Conservation (phyloP, 92 coral and sea anemone species). For the Phenganax marumi region DNA sequence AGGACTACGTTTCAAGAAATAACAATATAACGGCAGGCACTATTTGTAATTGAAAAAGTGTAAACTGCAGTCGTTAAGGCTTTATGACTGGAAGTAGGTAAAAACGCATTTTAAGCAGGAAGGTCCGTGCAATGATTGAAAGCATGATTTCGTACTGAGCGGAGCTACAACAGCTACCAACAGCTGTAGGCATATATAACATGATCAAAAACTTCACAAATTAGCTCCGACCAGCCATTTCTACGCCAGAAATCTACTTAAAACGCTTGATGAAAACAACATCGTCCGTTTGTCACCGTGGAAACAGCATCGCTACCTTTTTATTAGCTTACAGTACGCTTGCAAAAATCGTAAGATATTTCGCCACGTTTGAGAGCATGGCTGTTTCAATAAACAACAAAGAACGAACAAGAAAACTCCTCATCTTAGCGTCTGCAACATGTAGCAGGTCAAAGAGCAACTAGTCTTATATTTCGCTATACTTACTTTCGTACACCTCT, state of each 20-base stretch:
- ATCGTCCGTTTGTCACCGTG: background rate
- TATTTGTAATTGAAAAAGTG: no score
- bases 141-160: background rate
- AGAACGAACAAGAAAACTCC: no score
- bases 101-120: no score
- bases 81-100: no score
- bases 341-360: no score
- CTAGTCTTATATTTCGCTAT: background rate
- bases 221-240: background rate
- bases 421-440: background rate
- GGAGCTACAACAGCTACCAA: background rate
- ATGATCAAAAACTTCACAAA: background rate
- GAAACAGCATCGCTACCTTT: background rate
- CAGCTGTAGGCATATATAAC: background rate
- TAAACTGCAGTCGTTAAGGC: no score
- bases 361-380: no score
- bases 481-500: slow-evolving; percentile 33
- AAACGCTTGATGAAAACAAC: background rate
- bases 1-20: background rate
- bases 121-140: no score
- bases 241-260: background rate
- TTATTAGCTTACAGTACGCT: no score
- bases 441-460: slow-evolving; percentile 27
- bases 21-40: background rate
- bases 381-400: no score